Conservation (phyloP, 2,888 invertebrate species). For the Amphimallon solstitiale region DNA sequence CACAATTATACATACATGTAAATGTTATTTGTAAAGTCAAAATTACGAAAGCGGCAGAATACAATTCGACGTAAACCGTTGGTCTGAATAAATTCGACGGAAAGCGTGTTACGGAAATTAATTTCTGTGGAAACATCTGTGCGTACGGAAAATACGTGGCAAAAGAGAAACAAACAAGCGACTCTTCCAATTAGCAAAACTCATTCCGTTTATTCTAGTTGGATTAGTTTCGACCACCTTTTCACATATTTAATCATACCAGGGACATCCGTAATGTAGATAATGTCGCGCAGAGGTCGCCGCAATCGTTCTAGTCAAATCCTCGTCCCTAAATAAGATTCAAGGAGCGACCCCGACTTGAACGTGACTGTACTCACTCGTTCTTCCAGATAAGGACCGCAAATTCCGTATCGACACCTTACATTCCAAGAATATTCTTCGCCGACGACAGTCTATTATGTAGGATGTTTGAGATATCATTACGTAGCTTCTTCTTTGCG, state of each 20-base stretch:
- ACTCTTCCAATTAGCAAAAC: slow-evolving; percentile 4
- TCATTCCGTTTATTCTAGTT: slow-evolving; percentile 1
- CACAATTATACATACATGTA: too few relatives aligned
- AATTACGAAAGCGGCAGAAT: too few relatives aligned
- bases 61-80: too few relatives aligned
- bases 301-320: slow-evolving; percentile 23
- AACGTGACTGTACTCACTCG: slow-evolving; percentile 29
- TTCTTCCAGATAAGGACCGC: slow-evolving; percentile 35
- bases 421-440: slow-evolving; percentile 45
- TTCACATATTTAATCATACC: slow-evolving; percentile 43
- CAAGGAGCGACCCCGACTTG: slow-evolving; percentile 1
- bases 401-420: slow-evolving; percentile 46
- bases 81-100: too few relatives aligned
- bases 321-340: slow-evolving; percentile 21
- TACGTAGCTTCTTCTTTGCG: slow-evolving; percentile 42
- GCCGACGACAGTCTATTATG: slow-evolving; percentile 44
- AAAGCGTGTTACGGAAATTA: too few relatives aligned
- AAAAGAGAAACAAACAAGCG: neutral
- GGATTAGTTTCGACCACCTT: slow-evolving; percentile 40
- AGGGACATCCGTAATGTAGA: slow-evolving; percentile 40
- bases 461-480: slow-evolving; percentile 44
- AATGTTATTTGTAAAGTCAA: too few relatives aligned
- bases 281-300: slow-evolving; percentile 19
- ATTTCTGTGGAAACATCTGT: neutral
- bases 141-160: neutral